Base-by-base conservation (phyloP, 2,888 invertebrate genomes). In the Cerastoderma edule region DNA sequence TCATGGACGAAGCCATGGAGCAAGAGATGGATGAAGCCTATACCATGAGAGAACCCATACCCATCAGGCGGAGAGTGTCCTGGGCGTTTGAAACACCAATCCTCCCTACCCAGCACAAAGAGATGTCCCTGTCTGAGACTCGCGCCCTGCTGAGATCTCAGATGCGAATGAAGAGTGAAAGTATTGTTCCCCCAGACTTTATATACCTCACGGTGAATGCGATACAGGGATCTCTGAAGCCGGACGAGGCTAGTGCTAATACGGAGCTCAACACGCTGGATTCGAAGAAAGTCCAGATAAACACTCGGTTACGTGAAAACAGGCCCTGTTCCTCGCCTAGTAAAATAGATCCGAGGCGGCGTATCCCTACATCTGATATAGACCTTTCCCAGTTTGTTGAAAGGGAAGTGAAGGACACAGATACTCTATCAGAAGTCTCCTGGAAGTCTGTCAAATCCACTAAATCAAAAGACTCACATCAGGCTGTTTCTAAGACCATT, bases 71-170 rank as follows among this genome's bases (percentile, higher is more conserved):
- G 33, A 79, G 92, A 71, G 87, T 90, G 1, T 92, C 92, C 6
- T 92, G 92, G 92, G 91, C 92, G 4, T 92, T 92, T 85, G 91
- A 92, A 67, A 86, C 87, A 64, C 89, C 90, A 0, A 53, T 86
- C 24, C 70, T 89, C 44, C 87, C 89, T 35, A 85, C 83, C 35
- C 77, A 85, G 22, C 48, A 65, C n/a, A 89, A 87, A 60, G 88
- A 88, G 28, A 84, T 91, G 53, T 83, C 86, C 10, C 81, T 92
- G 64, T 86, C 89, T 6, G 92, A 92, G 69, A 91, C 90, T 27
- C 92, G 92, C 75, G 75, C 90, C 6, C 78, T 92, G 66, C 85
- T 92, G 28, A 77, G 90, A 24, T 91, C 92, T 30, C 92, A 92
- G 80, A 92, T 92, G 60, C 75, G 92, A 35, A 87, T 87, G 85